Conservation (phyloP, 2,888 invertebrate genomes). For the Nemurella pictetii region DNA sequence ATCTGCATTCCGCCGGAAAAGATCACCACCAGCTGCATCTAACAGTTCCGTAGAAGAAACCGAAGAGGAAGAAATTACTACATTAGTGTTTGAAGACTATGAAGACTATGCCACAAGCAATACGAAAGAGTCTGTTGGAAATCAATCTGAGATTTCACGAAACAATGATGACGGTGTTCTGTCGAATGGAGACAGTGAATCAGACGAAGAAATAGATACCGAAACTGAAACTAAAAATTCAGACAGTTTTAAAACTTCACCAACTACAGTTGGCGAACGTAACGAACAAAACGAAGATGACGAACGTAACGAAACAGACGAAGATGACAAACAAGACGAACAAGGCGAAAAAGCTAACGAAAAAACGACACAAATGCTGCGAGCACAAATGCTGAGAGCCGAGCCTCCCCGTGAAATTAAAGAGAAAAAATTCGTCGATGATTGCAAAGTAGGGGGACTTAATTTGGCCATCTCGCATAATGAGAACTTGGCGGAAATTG, state of each 20-base stretch:
- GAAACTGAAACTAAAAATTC: no score
- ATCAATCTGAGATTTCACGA: no score
- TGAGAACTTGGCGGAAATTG: slow-evolving; percentile 52
- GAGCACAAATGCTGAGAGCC: background rate
- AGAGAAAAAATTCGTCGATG: background rate
- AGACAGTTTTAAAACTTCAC: background rate
- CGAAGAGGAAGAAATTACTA: background rate
- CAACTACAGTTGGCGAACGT: background rate
- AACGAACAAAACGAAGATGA: background rate
- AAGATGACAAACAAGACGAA: background rate
- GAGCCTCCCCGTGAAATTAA: background rate
- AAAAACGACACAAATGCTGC: background rate
- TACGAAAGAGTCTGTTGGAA: background rate
- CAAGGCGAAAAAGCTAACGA: background rate
- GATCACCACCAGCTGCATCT: background rate
- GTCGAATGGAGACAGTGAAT: background rate
- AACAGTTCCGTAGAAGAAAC: background rate
- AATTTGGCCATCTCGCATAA: slow-evolving; percentile 56
- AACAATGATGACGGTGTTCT: background rate
- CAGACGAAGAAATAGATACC: no score
- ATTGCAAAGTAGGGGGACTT: background rate
- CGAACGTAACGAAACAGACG: background rate
- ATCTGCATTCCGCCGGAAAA: background rate
- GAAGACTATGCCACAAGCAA: background rate
- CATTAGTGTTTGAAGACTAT: background rate